Conservation (phyloP, 2,797 vertebrate genomes). For the Prionace glauca region DNA sequence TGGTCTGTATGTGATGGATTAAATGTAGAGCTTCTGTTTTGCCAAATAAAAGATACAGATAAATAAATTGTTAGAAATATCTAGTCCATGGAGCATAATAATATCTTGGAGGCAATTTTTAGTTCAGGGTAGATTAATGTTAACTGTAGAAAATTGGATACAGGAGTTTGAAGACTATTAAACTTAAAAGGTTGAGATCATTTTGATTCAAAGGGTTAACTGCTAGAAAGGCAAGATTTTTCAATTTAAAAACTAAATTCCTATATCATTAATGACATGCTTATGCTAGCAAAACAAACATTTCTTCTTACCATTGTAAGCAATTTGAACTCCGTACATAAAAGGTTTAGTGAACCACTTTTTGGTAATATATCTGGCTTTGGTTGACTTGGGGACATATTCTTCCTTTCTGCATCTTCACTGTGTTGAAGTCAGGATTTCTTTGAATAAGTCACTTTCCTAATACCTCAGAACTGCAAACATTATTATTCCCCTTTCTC, state of each 20-base stretch:
- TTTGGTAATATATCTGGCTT: not conserved
- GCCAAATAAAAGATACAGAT: not conserved
- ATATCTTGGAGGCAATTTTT: no score
- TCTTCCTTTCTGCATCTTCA: not conserved
- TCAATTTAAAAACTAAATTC: not conserved
- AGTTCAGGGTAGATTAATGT: no score
- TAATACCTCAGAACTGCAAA: not conserved
- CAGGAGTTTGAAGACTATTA: no score
- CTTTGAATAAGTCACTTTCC: not conserved
- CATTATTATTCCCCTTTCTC: not conserved
- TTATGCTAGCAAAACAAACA: not conserved
- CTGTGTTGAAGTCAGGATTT: not conserved
- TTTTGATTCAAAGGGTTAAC: no score
- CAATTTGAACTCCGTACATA: not conserved
- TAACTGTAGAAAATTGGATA: no score
- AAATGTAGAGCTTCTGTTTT: not conserved
- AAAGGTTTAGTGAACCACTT: not conserved
- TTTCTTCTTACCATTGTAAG: not conserved
- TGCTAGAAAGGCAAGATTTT: not conserved
- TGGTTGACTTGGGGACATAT: not conserved
- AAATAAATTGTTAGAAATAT: not conserved
- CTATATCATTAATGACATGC: not conserved
- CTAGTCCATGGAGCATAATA: no score
- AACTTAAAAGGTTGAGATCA: no score
- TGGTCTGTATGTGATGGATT: not conserved